These are phyloP conservation scores for Herpetotheres cachinnans DNA, from an alignment of 2,113 vertebrate species.

Conservation along the genomic window DNA sequence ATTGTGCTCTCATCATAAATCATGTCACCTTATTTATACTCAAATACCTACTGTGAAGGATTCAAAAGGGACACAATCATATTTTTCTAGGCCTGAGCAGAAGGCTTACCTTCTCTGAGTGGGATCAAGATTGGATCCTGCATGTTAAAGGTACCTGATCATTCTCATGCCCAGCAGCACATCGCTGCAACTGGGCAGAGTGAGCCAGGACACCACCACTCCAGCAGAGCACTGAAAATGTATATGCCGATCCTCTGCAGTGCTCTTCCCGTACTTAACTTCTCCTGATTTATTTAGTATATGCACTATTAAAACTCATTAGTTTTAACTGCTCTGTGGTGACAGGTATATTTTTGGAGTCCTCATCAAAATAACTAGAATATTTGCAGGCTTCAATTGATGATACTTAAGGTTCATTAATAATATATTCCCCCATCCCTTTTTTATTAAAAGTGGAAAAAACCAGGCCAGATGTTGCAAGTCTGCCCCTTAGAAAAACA, in stretches of 20 bases:
- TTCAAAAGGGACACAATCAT: neutral
- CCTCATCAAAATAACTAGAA: neutral
- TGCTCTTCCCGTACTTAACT: neutral
- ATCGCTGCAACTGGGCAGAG: neutral
- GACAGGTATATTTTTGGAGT: neutral
- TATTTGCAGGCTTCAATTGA: neutral
- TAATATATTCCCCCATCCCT: neutral
- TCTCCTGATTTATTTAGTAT: neutral
- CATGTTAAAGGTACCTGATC: neutral
- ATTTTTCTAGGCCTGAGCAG: neutral
- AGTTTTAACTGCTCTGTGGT: neutral
- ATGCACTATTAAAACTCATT: neutral
- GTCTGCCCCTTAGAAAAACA: neutral
- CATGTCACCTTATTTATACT: neutral
- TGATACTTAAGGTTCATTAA: neutral
- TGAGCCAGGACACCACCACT: neutral
- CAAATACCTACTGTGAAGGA: neutral
- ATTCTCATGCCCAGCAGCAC: neutral
- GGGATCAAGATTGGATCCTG: neutral
- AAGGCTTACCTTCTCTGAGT: neutral
- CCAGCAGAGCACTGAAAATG: neutral
- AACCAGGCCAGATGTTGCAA: neutral
- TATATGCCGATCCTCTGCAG: neutral
- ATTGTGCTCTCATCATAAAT: neutral
- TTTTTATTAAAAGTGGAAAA: neutral